phyloP scores from a whole-genome alignment of 2,888 invertebrate genomes.

The Cephalotes varians region DNA sequence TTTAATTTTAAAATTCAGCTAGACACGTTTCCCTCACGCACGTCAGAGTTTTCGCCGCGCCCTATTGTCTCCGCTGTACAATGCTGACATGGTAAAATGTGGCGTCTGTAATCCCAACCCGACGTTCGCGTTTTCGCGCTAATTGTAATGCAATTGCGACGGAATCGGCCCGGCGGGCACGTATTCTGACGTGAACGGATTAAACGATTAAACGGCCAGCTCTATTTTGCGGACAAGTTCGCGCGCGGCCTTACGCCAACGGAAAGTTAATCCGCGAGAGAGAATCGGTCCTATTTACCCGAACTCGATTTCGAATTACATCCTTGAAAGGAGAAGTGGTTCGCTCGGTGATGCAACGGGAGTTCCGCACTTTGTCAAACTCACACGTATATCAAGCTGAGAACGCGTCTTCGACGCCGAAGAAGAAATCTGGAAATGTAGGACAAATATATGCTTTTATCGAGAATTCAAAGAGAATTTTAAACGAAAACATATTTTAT shows the following conservation, averaged over 20 bases:
- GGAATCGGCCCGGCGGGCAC: slow-evolving; percentile 36
- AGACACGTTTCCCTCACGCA: neutral
- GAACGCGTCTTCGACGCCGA: neutral
- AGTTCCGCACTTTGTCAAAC: neutral
- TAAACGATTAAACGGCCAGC: slow-evolving; percentile 43
- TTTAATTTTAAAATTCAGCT: neutral
- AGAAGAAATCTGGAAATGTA: neutral
- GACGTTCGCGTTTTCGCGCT: slow-evolving; percentile 9
- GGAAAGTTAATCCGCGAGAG: slow-evolving; percentile 38
- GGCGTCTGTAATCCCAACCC: neutral
- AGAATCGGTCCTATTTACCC: slow-evolving; percentile 1
- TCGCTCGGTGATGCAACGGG: neutral
- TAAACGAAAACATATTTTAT: neutral
- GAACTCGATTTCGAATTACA: slow-evolving; percentile 35
- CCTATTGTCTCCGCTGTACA: neutral
- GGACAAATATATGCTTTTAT: neutral
- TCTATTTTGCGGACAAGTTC: slow-evolving; percentile 42
- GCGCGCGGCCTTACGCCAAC: slow-evolving; percentile 28
- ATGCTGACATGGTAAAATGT: slow-evolving; percentile 22
- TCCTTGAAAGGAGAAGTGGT: neutral
- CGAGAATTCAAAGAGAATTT: neutral
- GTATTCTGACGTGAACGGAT: slow-evolving; percentile 46
- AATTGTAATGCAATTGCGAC: slow-evolving; percentile 41
- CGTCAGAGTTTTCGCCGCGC: neutral
- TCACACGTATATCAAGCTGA: neutral